These are phyloP conservation scores for Amiota communis DNA, from an alignment of 2,888 invertebrate genomes.

Conservation along the genomic window DNA sequence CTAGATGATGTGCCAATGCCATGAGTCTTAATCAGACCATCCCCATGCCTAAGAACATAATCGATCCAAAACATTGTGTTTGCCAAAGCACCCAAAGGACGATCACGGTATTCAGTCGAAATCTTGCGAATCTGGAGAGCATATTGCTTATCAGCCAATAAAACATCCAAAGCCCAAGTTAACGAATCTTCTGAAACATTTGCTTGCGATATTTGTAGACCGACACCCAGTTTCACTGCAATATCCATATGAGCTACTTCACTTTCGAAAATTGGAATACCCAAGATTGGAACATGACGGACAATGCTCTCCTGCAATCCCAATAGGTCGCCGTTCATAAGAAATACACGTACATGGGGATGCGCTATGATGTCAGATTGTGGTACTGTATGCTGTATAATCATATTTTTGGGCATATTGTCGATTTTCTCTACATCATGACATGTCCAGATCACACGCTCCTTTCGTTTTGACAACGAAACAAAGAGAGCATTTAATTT, in stretches of 20 bases:
- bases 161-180: constrained; percentile 67
- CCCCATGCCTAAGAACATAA: constrained; percentile 71
- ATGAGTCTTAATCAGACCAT: constrained; percentile 67
- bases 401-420: constrained; percentile 72
- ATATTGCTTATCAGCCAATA: constrained; percentile 68
- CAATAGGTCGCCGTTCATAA: constrained; percentile 73
- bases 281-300: constrained; percentile 73
- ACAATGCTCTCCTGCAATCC: constrained; percentile 73
- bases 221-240: constrained; percentile 65
- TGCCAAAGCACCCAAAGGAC: constrained; percentile 70
- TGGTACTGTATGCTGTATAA: constrained; percentile 74
- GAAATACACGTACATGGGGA: constrained; percentile 72
- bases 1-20: constrained; percentile 66
- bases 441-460: constrained; percentile 74
- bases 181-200: constrained; percentile 69
- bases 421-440: constrained; percentile 69
- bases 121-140: constrained; percentile 64
- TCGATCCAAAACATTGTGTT: constrained; percentile 73
- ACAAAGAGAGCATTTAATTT: constrained; percentile 67
- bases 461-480: constrained; percentile 69
- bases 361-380: constrained; percentile 75
- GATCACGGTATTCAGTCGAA: constrained; percentile 70
- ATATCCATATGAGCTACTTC: constrained; percentile 68
- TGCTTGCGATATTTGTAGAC: constrained; percentile 59
- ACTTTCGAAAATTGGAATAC: constrained; percentile 72